Base-by-base conservation (phyloP, 2,888 invertebrate genomes). In the Odontocerum albicorne region DNA sequence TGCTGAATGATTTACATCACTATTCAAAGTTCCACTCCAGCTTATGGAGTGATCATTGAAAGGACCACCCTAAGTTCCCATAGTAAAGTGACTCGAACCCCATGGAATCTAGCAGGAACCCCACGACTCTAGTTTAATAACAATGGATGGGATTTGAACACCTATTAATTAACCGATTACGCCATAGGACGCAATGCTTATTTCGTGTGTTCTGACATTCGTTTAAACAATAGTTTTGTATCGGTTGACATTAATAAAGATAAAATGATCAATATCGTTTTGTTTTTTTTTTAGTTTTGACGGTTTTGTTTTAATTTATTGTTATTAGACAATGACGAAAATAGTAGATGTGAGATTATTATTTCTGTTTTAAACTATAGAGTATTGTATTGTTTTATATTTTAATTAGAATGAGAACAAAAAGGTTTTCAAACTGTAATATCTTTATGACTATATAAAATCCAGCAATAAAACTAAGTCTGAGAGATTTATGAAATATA, bases 151-250 rank as follows among this genome's bases (percentile, higher is more conserved):
- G 54, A 44, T 53, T 56, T 46, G 42, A 49, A 40, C 32, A 51
- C 49, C 56, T 43, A 59, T 59, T 59, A 59, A 56, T 59, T 59
- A 59, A 56, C 35, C 43, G 56, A 59, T 59, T 55, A 51, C 51
- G 19, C 27, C 43, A 36, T 36, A 40, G 40, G 40, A 16, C n/a
- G 40, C 21, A 21, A 8, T 10, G 4, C n/a, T 7, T 27, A 27
- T 4, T 27, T 27, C 27, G 6, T 27, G 10, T 10, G 10, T 27
- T 27, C 10, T 27, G 10, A 27, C 4, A 27, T 7, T 7, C 12
- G 16, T 10, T 13, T 36, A 36, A 15, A 38, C 47, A 36, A 38
- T 22, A 21, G 46, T 22, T 35, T 46, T n/a, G 35, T 22, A 19
- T 32, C 8, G 16, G 27, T 36, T 36, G 47, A 22, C 47, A 22